These are phyloP conservation scores for Palythoa heliodiscus DNA, from an alignment of 92 coral and sea anemone genomes.

Conservation along the genomic window DNA sequence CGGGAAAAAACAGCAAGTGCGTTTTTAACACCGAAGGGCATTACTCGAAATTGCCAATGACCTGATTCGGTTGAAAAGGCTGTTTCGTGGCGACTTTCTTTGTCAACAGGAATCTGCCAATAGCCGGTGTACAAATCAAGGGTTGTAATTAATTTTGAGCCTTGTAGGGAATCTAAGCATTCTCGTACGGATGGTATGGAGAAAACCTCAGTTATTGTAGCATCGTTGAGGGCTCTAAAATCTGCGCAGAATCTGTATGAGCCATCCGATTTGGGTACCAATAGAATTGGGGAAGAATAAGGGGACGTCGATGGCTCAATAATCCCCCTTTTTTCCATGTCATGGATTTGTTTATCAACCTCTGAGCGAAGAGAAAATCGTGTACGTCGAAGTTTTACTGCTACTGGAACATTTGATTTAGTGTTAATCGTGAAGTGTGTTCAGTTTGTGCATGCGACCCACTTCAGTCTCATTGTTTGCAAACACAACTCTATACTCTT, in stretches of 20 bases:
- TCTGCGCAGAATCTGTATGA: conserved; percentile 60
- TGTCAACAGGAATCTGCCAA: conserved; percentile 48
- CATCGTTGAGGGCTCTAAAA: conserved; percentile 48
- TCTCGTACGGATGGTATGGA: conserved; percentile 60
- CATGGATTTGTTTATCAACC: conserved; percentile 50
- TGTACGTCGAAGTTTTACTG: conserved; percentile 54
- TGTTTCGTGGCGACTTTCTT: conserved; percentile 39
- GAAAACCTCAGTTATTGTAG: conserved; percentile 51
- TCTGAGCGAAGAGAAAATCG: conserved; percentile 55
- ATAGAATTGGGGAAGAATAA: conserved; percentile 55
- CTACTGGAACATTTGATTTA: conserved; percentile 40
- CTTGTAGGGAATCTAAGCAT: conserved; percentile 55
- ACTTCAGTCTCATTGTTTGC: conserved; percentile 61
- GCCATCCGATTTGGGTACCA: conserved; percentile 62
- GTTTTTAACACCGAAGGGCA: conserved; percentile 59
- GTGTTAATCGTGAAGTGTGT: conserved; percentile 52
- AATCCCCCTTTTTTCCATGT: conserved; percentile 56
- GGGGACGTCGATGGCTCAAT: conserved; percentile 55
- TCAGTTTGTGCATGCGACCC: conserved; percentile 44
- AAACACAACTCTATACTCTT: conserved; percentile 46
- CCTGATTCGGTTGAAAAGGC: conserved; percentile 54
- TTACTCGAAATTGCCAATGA: conserved; percentile 53
- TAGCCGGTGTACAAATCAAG: conserved; percentile 51
- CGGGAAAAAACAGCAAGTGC: conserved; percentile 58
- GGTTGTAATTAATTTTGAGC: conserved; percentile 50